A percentile compares a stretch with the other conserved stretches of the same genome.
These are phyloP conservation scores for Pundamilia nyererei DNA, from an alignment of 2,113 vertebrate species.

Conservation along the genomic window DNA sequence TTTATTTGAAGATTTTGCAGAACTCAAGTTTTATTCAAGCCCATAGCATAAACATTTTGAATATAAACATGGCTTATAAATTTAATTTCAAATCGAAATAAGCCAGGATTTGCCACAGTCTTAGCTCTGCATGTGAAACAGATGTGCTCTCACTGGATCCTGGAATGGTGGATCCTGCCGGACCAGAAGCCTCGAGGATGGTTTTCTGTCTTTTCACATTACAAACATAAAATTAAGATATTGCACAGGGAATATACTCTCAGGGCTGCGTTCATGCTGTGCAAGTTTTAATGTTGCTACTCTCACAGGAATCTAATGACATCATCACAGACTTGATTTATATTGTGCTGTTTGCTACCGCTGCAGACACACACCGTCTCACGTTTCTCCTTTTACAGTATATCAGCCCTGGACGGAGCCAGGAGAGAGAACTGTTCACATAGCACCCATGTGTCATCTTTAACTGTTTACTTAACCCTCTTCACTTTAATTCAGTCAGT, in stretches of 20 bases:
- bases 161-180: slow-evolving; percentile 3
- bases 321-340: slow-evolving; percentile 4
- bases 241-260: slow-evolving; percentile 1
- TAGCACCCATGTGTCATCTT: slow-evolving; percentile 6
- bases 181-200: background rate
- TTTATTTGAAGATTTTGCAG: background rate
- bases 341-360: background rate
- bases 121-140: slow-evolving; percentile 29
- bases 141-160: slow-evolving; percentile 30
- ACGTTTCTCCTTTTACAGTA: background rate
- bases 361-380: background rate
- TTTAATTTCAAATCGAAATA: slow-evolving; percentile 21
- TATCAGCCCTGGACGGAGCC: background rate
- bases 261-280: background rate
- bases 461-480: background rate
- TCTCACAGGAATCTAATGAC: slow-evolving; percentile 40
- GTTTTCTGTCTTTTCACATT: slow-evolving; percentile 20
- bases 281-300: slow-evolving; percentile 13
- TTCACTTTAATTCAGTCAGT: background rate
- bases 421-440: background rate
- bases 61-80: slow-evolving; percentile 15
- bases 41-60: background rate
- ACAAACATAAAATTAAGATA: slow-evolving; percentile 33
- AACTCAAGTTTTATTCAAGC: background rate
- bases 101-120: slow-evolving; percentile 29